phyloP scores from a whole-genome alignment of 2,113 vertebrate genomes.

The Prinia subflava region DNA sequence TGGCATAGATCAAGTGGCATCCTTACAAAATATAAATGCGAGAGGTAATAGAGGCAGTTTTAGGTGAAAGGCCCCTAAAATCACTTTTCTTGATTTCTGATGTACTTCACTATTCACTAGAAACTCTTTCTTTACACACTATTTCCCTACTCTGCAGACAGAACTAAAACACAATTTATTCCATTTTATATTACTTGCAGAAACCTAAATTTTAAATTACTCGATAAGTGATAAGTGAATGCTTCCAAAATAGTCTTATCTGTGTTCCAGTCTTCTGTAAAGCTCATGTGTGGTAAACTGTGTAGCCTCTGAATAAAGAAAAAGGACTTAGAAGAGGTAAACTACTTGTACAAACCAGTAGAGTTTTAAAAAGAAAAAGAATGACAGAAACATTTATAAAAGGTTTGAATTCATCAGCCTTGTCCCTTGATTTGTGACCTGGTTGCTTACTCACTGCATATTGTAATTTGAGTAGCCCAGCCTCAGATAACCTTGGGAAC shows the following conservation, averaged over 20 bases:
- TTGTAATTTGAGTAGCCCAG: neutral
- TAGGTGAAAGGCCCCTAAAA: neutral
- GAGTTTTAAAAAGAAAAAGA: neutral
- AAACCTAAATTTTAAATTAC: neutral
- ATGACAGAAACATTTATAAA: neutral
- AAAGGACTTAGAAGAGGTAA: neutral
- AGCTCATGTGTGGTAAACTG: neutral
- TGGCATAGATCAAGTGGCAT: neutral
- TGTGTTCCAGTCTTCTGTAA: neutral
- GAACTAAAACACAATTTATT: neutral
- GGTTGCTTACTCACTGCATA: neutral
- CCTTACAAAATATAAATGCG: neutral
- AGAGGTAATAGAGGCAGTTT: neutral
- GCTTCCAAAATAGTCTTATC: neutral
- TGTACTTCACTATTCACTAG: neutral
- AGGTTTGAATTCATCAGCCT: neutral
- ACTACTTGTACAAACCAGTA: neutral
- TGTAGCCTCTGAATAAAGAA: neutral
- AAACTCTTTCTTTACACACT: neutral
- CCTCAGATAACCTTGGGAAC: neutral
- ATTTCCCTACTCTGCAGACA: neutral
- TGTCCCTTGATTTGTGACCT: neutral
- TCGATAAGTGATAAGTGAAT: neutral
- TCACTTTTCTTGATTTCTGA: neutral
- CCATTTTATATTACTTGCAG: neutral